Conservation (phyloP, 2,888 invertebrate species). For the Busseola fusca region DNA sequence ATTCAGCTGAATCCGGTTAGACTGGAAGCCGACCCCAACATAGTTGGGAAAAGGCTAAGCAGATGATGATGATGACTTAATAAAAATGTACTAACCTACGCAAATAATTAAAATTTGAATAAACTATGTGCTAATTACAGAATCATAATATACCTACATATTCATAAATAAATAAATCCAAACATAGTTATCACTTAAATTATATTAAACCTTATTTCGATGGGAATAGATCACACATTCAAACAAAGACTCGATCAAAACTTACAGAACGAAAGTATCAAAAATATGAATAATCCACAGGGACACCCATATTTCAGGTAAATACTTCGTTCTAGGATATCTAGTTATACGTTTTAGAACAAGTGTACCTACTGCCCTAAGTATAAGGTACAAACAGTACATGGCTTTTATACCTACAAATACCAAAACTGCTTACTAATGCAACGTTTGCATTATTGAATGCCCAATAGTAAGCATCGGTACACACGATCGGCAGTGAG, state of each 20-base stretch:
- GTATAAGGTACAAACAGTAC: constrained; percentile 6
- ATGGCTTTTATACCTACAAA: constrained; percentile 37
- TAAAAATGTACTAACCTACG: not conserved
- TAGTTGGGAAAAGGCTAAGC: no score
- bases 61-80: no score
- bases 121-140: not conserved
- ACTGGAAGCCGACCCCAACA: no score
- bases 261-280: not conserved
- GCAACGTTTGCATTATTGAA: constrained; percentile 76
- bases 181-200: not conserved
- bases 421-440: constrained; percentile 69
- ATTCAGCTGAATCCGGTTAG: no score
- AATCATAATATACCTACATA: no score
- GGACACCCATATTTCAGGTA: not conserved
- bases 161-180: not conserved
- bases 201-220: constrained; percentile 16
- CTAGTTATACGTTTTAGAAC: not conserved
- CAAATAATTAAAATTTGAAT: constrained; percentile 27
- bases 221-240: constrained; percentile 10
- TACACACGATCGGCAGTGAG: constrained; percentile 52
- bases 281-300: not conserved
- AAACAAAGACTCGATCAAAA: constrained; percentile 3
- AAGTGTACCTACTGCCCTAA: not conserved
- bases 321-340: not conserved
- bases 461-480: constrained; percentile 78